phyloP scores from a whole-genome alignment of 53 echinoderm and acorn worm species.

The Crossaster papposus region DNA sequence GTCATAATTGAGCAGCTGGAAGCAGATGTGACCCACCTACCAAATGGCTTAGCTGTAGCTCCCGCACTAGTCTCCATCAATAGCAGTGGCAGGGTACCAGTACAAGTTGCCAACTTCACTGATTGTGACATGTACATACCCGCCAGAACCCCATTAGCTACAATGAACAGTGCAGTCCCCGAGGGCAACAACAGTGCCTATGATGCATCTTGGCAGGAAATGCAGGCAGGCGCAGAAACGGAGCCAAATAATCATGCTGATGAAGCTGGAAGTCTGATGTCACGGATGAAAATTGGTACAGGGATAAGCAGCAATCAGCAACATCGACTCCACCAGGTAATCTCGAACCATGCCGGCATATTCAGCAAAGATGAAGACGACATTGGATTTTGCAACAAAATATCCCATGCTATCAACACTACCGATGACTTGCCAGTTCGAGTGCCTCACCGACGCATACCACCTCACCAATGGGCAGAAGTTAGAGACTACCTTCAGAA shows the following conservation, averaged over 20 bases:
- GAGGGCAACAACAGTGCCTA: neutral
- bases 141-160: neutral
- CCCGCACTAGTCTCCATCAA: neutral
- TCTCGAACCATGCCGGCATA: constrained; percentile 49
- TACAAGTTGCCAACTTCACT: constrained; percentile 53
- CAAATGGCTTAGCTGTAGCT: too few relatives aligned
- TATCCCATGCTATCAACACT: too few relatives aligned
- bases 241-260: neutral
- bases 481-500: too few relatives aligned
- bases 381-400: too few relatives aligned
- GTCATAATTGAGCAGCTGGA: constrained; percentile 37
- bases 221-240: neutral
- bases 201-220: neutral
- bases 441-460: too few relatives aligned
- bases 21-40: constrained; percentile 17
- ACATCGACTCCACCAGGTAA: neutral
- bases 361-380: constrained; percentile 59
- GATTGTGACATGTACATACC: neutral
- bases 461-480: too few relatives aligned
- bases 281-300: constrained; percentile 31
- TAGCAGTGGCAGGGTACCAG: constrained; percentile 13
- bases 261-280: constrained; percentile 8
- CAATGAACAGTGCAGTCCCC: neutral
- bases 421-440: constrained; percentile 46
- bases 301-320: neutral